Evolutionary conservation across 2,888 invertebrate species (phyloP).

Genomic region (Melieria picta): DNA sequence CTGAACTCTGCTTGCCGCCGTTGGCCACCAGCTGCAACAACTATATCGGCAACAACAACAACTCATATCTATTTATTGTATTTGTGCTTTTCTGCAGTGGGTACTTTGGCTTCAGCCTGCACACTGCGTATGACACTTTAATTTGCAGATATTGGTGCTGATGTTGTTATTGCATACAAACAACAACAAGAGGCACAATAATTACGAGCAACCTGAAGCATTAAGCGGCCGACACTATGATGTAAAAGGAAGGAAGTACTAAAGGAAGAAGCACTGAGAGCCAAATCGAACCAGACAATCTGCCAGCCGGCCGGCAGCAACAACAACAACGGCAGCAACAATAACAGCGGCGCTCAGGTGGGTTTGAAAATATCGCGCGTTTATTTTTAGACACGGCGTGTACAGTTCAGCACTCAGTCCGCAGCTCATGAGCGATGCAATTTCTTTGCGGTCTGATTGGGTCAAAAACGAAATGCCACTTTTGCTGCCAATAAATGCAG

Average conservation of each 20-base stretch:
- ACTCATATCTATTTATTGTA: too few relatives aligned
- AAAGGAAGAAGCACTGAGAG: neutral
- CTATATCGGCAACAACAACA: too few relatives aligned
- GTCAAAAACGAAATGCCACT: too few relatives aligned
- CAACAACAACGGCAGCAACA: neutral
- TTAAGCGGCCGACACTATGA: neutral
- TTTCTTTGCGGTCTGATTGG: neutral
- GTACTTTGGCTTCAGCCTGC: too few relatives aligned
- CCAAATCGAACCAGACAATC: constrained; percentile 11
- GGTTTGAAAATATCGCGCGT: neutral
- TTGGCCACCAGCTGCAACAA: too few relatives aligned
- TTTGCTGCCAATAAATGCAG: too few relatives aligned
- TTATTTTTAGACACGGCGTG: too few relatives aligned
- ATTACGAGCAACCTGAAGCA: neutral
- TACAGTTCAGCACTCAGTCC: neutral
- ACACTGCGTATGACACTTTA: too few relatives aligned
- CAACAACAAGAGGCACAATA: constrained; percentile 8
- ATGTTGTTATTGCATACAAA: neutral
- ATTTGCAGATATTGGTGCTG: neutral
- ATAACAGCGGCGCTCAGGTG: constrained; percentile 10
- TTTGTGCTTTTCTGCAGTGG: too few relatives aligned
- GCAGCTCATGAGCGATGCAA: neutral
- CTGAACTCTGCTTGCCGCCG: too few relatives aligned
- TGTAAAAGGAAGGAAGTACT: too few relatives aligned
- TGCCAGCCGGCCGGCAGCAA: neutral